These are phyloP conservation scores for Anhinga rufa DNA, from an alignment of 2,113 vertebrate species.

Conservation along the genomic window DNA sequence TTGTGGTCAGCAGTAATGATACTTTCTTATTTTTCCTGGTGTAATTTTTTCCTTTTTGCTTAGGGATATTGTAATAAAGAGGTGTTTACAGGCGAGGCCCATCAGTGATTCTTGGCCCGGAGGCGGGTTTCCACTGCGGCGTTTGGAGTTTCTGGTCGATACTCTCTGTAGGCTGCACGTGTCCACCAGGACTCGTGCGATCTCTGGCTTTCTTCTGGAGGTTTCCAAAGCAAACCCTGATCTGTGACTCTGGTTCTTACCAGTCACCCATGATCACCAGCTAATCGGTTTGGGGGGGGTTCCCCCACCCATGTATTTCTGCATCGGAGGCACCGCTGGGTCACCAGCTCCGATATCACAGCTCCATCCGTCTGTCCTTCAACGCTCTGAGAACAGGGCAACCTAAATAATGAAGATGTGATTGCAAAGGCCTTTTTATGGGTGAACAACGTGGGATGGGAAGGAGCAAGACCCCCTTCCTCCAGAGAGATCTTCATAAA, in stretches of 20 bases:
- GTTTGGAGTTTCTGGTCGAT: not conserved
- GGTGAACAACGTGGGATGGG: not conserved
- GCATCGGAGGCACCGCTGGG: rapidly evolving
- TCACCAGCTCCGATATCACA: not conserved
- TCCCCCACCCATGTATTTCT: not conserved
- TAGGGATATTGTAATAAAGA: not conserved
- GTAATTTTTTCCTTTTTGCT: not conserved
- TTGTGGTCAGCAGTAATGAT: not conserved
- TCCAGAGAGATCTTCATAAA: not conserved
- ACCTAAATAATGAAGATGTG: not conserved
- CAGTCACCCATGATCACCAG: not conserved
- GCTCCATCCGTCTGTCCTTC: not conserved
- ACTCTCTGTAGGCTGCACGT: not conserved
- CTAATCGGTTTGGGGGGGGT: not conserved
- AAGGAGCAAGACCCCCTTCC: not conserved
- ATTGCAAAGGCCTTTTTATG: not conserved
- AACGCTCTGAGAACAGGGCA: not conserved
- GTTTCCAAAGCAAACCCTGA: not conserved
- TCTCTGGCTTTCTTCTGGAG: not conserved
- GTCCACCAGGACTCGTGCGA: rapidly evolving
- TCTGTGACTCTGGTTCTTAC: rapidly evolving
- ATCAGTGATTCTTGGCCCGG: not conserved
- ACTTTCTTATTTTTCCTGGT: not conserved
- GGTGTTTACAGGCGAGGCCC: not conserved
- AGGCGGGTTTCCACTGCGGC: not conserved